Percentiles rank a stretch among this genome's conserved stretches.
Evolutionary conservation across 2,113 vertebrate genomes (phyloP).

Genomic region (Mormoops blainvillei): DNA sequence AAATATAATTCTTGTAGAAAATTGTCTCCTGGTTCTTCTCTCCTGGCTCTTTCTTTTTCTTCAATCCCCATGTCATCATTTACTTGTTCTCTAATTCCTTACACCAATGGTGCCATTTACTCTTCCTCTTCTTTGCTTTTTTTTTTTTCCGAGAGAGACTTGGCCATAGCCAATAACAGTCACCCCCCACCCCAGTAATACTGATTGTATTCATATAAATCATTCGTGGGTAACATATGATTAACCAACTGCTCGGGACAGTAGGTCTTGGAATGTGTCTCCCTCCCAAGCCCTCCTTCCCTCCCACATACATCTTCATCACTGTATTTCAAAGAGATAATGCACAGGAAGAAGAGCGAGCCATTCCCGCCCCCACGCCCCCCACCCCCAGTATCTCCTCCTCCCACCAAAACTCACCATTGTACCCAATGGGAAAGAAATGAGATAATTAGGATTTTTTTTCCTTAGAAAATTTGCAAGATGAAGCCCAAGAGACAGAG

Average conservation of each 20-base stretch:
- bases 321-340: conserved; percentile 50
- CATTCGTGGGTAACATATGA: not conserved
- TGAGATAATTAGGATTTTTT: not conserved
- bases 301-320: conserved; percentile 33
- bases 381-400: not conserved
- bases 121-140: not conserved
- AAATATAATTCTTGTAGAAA: not conserved
- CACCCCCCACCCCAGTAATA: not conserved
- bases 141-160: conserved; percentile 3
- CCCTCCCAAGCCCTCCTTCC: not conserved
- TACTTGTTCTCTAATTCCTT: not conserved
- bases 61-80: not conserved
- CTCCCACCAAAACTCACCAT: not conserved
- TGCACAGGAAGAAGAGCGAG: conserved; percentile 15
- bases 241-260: not conserved
- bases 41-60: not conserved
- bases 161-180: not conserved
- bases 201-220: conserved; percentile 4
- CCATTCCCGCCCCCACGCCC: no score
- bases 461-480: conserved; percentile 40
- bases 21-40: not conserved
- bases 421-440: conserved; percentile 27
- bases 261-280: conserved; percentile 16
- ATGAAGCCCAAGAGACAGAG: conserved; percentile 32
- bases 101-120: not conserved